Percentiles rank a stretch among this genome's conserved stretches.
Evolutionary conservation across 2,113 vertebrate genomes (phyloP).

Genomic region (Circaetus gallicus): DNA sequence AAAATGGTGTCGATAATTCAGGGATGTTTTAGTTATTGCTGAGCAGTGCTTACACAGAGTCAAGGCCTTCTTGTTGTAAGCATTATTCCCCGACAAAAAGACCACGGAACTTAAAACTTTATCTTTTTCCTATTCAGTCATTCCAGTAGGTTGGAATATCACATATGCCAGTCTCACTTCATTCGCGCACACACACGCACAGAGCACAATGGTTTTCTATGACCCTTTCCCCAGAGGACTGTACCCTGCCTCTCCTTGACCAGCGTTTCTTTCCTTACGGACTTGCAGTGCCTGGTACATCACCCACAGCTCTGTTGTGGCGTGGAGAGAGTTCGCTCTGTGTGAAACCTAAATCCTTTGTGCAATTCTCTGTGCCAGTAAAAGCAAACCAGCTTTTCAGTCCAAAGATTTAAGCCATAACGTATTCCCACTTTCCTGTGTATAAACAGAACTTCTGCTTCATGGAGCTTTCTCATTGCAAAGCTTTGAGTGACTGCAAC

Average conservation of each 20-base stretch:
- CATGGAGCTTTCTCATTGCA: neutral
- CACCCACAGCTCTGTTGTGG: neutral
- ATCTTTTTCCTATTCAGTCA: neutral
- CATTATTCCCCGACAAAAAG: neutral
- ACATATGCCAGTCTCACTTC: neutral
- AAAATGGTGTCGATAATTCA: too few species aligned
- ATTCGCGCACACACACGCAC: accelerated
- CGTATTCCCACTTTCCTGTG: neutral
- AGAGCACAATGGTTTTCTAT: neutral
- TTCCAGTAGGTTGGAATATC: neutral
- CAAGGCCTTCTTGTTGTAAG: neutral
- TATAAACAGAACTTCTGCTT: neutral
- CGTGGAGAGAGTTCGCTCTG: neutral
- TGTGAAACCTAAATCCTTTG: neutral
- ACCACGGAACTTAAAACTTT: neutral
- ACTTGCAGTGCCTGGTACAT: neutral
- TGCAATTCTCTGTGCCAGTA: neutral
- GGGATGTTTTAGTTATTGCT: too few species aligned
- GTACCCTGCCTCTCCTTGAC: neutral
- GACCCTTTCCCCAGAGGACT: neutral
- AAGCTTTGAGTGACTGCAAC: neutral
- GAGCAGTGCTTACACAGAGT: too few species aligned
- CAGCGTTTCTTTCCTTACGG: neutral
- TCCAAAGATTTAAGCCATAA: neutral
- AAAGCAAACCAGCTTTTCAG: neutral